Percentiles rank a stretch among this genome's conserved stretches.
phyloP scores from a whole-genome alignment of 1,140 invertebrate species.

The Drosophila takahashii region DNA sequence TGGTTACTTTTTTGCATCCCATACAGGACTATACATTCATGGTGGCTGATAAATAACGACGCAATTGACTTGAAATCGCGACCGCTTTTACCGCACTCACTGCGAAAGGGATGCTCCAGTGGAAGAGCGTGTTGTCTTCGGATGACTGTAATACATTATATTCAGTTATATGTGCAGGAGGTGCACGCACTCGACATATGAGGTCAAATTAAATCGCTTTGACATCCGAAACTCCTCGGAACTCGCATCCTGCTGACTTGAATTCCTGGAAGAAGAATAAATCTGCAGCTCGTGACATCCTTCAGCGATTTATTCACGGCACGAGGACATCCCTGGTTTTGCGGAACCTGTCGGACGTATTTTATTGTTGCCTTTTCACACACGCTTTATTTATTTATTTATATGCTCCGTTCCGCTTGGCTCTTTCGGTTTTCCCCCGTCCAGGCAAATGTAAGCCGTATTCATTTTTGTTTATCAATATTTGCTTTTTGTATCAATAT shows the following conservation, averaged over 20 bases:
- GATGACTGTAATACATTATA: slow-evolving; percentile 16
- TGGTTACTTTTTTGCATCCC: slow-evolving; percentile 8
- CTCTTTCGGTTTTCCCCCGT: slow-evolving; percentile 13
- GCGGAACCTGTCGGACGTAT: slow-evolving; percentile 25
- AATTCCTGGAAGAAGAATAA: background rate
- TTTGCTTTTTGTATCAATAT: slow-evolving; percentile 69
- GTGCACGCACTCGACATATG: slow-evolving; percentile 20
- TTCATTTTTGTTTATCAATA: slow-evolving; percentile 75
- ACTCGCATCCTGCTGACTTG: background rate
- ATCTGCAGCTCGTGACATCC: slow-evolving; percentile 7
- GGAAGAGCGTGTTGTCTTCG: background rate
- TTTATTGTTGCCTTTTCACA: slow-evolving; percentile 72
- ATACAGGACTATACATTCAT: slow-evolving; percentile 40
- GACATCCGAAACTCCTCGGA: background rate
- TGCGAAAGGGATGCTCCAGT: slow-evolving; percentile 14
- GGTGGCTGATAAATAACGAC: slow-evolving; percentile 76
- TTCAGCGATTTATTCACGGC: slow-evolving; percentile 21
- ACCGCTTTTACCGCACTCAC: slow-evolving; percentile 55
- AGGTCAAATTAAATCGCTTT: slow-evolving; percentile 17
- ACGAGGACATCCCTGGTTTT: slow-evolving; percentile 35
- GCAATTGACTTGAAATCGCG: slow-evolving; percentile 75
- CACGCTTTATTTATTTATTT: slow-evolving; percentile 61
- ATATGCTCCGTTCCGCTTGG: slow-evolving; percentile 47
- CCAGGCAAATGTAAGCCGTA: slow-evolving; percentile 39
- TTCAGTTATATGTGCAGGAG: slow-evolving; percentile 4